A percentile compares a stretch with the other conserved stretches of the same genome.
phyloP scores from a whole-genome alignment of 1,140 invertebrate species.

The Drosophila virilis region DNA sequence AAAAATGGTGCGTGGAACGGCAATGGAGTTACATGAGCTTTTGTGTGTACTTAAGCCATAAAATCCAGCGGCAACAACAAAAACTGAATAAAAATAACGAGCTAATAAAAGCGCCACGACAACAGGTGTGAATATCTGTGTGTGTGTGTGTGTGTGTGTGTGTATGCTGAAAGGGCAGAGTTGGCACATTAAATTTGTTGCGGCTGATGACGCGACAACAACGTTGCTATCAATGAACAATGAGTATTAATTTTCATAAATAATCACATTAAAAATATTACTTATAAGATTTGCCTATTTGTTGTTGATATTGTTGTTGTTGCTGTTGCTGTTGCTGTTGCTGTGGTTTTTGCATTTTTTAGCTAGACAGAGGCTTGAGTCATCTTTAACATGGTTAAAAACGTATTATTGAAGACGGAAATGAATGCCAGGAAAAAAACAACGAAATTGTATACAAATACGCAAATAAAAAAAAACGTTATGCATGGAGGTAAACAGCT shows the following conservation, averaged over 20 bases:
- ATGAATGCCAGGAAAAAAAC: conserved; percentile 71
- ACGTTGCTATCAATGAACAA: conserved; percentile 71
- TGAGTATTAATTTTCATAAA: conserved; percentile 82
- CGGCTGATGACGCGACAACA: conserved; percentile 69
- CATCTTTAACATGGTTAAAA: conserved; percentile 77
- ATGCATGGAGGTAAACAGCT: conserved; percentile 68
- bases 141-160: conserved; percentile 11
- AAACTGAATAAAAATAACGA: conserved; percentile 66
- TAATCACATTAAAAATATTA: conserved; percentile 78
- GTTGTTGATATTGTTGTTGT: background rate
- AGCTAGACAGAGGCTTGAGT: conserved; percentile 74
- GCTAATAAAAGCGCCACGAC: conserved; percentile 69
- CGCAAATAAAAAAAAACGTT: conserved; percentile 63
- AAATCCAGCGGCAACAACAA: conserved; percentile 27
- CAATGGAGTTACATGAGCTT: conserved; percentile 22
- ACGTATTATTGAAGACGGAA: conserved; percentile 82
- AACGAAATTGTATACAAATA: conserved; percentile 69
- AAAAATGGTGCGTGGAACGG: conserved; percentile 69
- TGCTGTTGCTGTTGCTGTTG: conserved; percentile 29
- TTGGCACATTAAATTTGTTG: conserved; percentile 44
- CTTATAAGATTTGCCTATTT: conserved; percentile 58
- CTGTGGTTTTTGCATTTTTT: conserved; percentile 68
- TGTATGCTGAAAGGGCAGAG: conserved; percentile 34
- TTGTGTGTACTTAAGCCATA: conserved; percentile 52
- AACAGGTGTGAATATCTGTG: conserved; percentile 51